phyloP scores from a whole-genome alignment of 2,113 vertebrate genomes.

The Marmota monax region DNA sequence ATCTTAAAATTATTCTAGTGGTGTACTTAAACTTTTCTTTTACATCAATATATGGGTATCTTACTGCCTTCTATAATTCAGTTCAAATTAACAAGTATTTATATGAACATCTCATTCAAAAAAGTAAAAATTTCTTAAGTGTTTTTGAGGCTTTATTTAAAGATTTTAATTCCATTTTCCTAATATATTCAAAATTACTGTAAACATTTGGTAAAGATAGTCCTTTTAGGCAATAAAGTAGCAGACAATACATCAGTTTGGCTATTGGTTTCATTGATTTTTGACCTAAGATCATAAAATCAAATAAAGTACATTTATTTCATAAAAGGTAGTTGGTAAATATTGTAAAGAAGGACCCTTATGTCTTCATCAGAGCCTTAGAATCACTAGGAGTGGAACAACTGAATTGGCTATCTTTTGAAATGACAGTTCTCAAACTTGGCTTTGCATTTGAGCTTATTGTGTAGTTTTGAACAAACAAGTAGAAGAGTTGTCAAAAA shows the following conservation, averaged over 20 bases:
- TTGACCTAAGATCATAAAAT: background rate
- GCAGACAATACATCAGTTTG: background rate
- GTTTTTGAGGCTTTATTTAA: constrained; percentile 15
- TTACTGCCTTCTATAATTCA: background rate
- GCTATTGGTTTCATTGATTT: background rate
- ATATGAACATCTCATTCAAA: background rate
- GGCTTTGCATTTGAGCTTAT: background rate
- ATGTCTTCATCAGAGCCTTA: background rate
- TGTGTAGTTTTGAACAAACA: background rate
- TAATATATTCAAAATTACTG: background rate
- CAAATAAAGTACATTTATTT: background rate
- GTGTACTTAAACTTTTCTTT: background rate
- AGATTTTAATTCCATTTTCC: background rate
- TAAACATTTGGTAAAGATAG: background rate
- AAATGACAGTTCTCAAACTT: background rate
- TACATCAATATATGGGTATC: background rate
- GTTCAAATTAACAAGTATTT: background rate
- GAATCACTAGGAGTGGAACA: background rate
- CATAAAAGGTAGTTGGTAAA: background rate
- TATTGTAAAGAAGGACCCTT: background rate
- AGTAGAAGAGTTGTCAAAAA: too few species aligned
- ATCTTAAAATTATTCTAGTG: background rate
- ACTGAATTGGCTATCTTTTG: background rate
- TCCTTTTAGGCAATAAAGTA: background rate
- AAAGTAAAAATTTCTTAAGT: background rate